Evolutionary conservation across 2,888 invertebrate species (phyloP), one percentile per base, ranked within the genome.

Genomic region (Sinohyriopsis cumingii): DNA sequence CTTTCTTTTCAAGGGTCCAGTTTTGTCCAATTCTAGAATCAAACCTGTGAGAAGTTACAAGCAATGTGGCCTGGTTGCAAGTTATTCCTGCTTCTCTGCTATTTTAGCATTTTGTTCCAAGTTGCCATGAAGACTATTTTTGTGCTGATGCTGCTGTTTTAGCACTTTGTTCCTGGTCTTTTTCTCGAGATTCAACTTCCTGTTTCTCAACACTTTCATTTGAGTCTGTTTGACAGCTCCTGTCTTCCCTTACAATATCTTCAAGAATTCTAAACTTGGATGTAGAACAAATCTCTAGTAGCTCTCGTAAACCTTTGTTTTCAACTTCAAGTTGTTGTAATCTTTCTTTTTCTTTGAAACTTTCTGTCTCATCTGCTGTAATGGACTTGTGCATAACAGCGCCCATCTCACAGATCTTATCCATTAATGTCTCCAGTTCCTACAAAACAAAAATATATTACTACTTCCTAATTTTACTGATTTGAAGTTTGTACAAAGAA

Each of bases 341-440:
- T 76, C 94, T 90, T 91, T 96, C 95, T 80, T 95, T 93, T 81
- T 94, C 94, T 87, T 93, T 93, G 75, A 93, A 92, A 60, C 93
- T 92, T 66, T 93, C 93, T 75, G 93, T 93, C 86, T 97, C 97
- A 88, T 97, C 97, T 79, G 95, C 91, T 66, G 93, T 92, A 5
- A 95, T 94, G 6, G 97, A 96, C 87, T 94, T 93, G 88, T 95
- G 94, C 97, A 98, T 98, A 25, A 98, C 94, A 53, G 94, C 94
- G 62, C 95, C 96, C 97, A 98, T 98, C 91, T 98, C 97, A 90
- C 95, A 94, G 84, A 98, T 96, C 91, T 96, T 89, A 81, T 86
- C 84, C 66, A 88, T 81, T 59, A 86, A 72, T 25, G 78, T 71
- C 59, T 82, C 81, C 64, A 86, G 73, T 60, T 85, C 83, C 79